phyloP scores from a whole-genome alignment of 2,888 invertebrate species.

The Oegoconia quadripuncta region DNA sequence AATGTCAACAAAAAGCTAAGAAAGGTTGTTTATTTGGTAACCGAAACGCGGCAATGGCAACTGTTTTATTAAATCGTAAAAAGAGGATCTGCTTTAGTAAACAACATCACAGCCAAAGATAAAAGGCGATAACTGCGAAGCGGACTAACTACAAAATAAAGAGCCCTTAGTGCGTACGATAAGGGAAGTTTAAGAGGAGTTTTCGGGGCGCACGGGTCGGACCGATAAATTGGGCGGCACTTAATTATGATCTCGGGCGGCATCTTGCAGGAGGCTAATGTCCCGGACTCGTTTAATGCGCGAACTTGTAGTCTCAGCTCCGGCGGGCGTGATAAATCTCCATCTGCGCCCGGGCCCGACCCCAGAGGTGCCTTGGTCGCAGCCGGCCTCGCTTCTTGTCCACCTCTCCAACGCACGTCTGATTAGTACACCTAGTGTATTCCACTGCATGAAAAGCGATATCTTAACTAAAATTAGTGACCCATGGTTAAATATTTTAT shows the following conservation, averaged over 20 bases:
- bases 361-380: slow-evolving; percentile 21
- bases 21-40: slow-evolving; percentile 10
- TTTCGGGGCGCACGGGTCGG: slow-evolving; percentile 69
- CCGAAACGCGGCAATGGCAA: too few species aligned
- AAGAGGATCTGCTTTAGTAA: slow-evolving; percentile 26
- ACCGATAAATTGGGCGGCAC: slow-evolving; percentile 79
- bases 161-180: slow-evolving; percentile 73
- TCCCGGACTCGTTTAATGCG: slow-evolving; percentile 78
- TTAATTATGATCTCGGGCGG: slow-evolving; percentile 79
- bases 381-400: not conserved
- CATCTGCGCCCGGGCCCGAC: slow-evolving; percentile 56
- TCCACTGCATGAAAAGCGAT: too few species aligned
- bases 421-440: too few species aligned
- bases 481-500: too few species aligned
- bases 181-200: slow-evolving; percentile 76
- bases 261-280: slow-evolving; percentile 78
- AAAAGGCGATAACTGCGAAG: slow-evolving; percentile 65
- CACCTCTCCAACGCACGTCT: not conserved
- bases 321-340: slow-evolving; percentile 75
- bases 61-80: slow-evolving; percentile 26
- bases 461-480: too few species aligned
- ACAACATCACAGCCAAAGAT: slow-evolving; percentile 42
- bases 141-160: slow-evolving; percentile 75
- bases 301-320: slow-evolving; percentile 75
- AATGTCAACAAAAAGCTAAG: slow-evolving; percentile 4